phyloP scores from a whole-genome alignment of 2,797 vertebrate genomes.

The Melanotaenia trifasciata region DNA sequence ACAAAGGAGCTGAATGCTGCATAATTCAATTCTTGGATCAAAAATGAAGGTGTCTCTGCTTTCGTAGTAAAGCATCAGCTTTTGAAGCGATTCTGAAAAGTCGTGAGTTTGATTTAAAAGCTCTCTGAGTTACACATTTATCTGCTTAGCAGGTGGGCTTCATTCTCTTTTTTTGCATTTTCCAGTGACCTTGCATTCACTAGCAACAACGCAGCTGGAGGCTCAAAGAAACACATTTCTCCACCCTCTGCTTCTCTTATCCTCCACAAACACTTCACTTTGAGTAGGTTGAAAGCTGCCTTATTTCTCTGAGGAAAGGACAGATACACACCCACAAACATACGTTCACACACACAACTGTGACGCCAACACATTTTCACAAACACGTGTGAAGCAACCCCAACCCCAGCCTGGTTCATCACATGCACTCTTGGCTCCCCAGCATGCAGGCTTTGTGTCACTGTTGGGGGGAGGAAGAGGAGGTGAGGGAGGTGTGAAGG shows the following conservation, averaged over 20 bases:
- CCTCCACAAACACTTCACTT: slow-evolving; percentile 31
- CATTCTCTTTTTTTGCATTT: slow-evolving; percentile 37
- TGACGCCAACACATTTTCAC: slow-evolving; percentile 15
- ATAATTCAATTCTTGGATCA: not conserved
- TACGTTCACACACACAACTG: slow-evolving; percentile 6
- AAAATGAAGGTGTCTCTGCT: not conserved
- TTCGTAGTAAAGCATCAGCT: slow-evolving; percentile 8
- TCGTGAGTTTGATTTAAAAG: slow-evolving; percentile 29
- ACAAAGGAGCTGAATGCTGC: not conserved
- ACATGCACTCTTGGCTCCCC: slow-evolving; percentile 27
- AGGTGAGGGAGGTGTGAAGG: slow-evolving; percentile 45
- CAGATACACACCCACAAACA: slow-evolving; percentile 8
- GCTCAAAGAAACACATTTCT: slow-evolving; percentile 25
- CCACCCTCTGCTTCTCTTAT: slow-evolving; percentile 8
- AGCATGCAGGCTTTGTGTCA: slow-evolving; percentile 41
- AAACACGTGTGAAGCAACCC: not conserved
- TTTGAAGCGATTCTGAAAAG: slow-evolving; percentile 40
- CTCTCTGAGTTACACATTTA: slow-evolving; percentile 23
- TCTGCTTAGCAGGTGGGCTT: slow-evolving; percentile 49
- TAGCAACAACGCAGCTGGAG: slow-evolving; percentile 46
- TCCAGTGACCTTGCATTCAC: slow-evolving; percentile 31
- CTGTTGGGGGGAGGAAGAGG: slow-evolving; percentile 26
- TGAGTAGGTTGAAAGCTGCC: slow-evolving; percentile 28
- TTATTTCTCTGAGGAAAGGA: slow-evolving; percentile 42
- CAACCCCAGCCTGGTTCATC: slow-evolving; percentile 7